phyloP scores from a whole-genome alignment of 2,888 invertebrate genomes.

The Eustalomyia histrio region DNA sequence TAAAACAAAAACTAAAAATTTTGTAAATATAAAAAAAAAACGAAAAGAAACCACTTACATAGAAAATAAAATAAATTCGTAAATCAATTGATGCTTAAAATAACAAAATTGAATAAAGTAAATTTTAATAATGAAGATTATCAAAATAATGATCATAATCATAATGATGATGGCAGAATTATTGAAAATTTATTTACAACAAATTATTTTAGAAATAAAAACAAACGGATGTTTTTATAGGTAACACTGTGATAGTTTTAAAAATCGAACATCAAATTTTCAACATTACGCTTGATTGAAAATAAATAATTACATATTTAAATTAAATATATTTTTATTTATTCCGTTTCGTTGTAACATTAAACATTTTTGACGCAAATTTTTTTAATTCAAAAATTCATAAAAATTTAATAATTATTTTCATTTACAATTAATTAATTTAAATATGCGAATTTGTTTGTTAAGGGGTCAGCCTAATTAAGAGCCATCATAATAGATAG shows the following conservation, averaged over 20 bases:
- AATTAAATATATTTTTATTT: neutral
- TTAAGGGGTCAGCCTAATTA: too few species aligned
- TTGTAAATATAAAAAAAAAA: conserved; percentile 52
- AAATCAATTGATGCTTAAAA: neutral
- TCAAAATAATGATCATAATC: neutral
- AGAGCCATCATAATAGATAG: too few species aligned
- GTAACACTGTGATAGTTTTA: conserved; percentile 25
- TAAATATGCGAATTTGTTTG: conserved; percentile 33
- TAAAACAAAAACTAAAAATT: conserved; percentile 25
- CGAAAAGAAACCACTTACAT: conserved; percentile 26
- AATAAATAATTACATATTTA: conserved; percentile 56
- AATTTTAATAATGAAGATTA: neutral
- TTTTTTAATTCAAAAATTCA: conserved; percentile 19
- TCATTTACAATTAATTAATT: conserved; percentile 43
- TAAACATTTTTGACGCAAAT: conserved; percentile 34
- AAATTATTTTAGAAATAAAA: conserved; percentile 23
- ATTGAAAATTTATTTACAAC: conserved; percentile 6
- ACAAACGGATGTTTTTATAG: conserved; percentile 36
- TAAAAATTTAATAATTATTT: conserved; percentile 13
- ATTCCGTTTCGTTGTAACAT: neutral
- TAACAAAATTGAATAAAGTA: neutral
- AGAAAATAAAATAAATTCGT: neutral
- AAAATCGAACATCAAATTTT: neutral
- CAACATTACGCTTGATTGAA: conserved; percentile 51
- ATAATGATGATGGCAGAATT: neutral